Evolutionary conservation across 2,888 invertebrate species (phyloP), one percentile per base, ranked within the genome.

Genomic region (Ormia ochracea): DNA sequence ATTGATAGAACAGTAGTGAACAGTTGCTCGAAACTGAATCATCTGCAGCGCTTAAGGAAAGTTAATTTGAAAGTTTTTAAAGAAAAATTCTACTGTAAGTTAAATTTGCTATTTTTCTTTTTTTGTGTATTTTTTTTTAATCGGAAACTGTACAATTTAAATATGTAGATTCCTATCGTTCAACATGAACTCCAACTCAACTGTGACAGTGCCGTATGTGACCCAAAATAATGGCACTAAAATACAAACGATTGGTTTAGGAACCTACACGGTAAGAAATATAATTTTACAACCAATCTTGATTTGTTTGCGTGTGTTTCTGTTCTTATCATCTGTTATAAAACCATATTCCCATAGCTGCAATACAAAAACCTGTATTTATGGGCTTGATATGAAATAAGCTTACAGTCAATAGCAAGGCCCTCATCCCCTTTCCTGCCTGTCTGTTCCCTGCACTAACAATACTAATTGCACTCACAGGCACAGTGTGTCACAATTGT

Each of bases 211-310:
- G 12, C 83, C 85, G 10, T 83, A 86, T 38, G 84, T 88, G 7
- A 86, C 83, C 45, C 84, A 88, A 58, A 89, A 87, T 70, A 83
- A 89, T 83, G 89, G 89, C 58, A 86, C 86, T 1, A 85, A 86
- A 82, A 82, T 89, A 36, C 89, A 85, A 73, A 68, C 86, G 50
- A 85, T 89, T 58, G 89, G 89, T 0, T 78, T 89, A 56, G 89
- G 89, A 61, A 89, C 89, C 4, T 89, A 89, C 56, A 85, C 88
- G 72, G 89, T 89, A 84, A 84, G 68, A 54, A n/a, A n/a, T n/a
- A 33, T 4, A 50, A 41, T 41, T 61, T n/a, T 45, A n/a, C n/a
- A n/a, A n/a, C n/a, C n/a, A n/a, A n/a, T n/a, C n/a, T n/a, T n/a
- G n/a, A n/a, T 45, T 54, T 3, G 9, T n/a, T 10, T 54, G 19